Evolutionary conservation across 2,113 vertebrate genomes (phyloP), one percentile per base, ranked within the genome.

Genomic region (Chlamydotis undulata): DNA sequence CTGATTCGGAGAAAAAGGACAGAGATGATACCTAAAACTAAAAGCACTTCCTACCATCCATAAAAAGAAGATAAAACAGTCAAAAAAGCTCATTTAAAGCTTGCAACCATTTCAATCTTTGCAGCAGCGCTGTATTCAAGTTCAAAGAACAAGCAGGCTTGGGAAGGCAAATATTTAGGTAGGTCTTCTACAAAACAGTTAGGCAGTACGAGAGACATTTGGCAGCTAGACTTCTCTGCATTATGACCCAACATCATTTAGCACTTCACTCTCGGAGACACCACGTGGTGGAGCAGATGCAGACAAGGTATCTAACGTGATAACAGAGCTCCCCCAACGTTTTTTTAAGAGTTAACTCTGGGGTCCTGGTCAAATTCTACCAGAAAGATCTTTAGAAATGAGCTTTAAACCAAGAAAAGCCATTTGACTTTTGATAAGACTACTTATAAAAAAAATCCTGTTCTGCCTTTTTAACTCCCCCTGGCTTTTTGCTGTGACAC

Each of bases 281-380:
- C 28, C 55, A 57, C 5, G 37, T 3, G 7, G 29, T 28, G 49
- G 13, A 90, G 26, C 14, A 87, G 31, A 5, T 37, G 33, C 4
- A 6, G 52, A 19, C 35, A 79, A 61, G 56, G n/a, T 21, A 45
- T 6, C 26, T 26, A 3, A 43, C 3, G 2, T 10, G 12, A 0
- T 14, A 89, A 45, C 24, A 69, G 73, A 83, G 28, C 35, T 68
- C 41, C 26, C 33, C 33, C 18, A 52, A 6, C 31, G 70, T 35
- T 50, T 60, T 53, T 35, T 0, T 8, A 63, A 67, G 31, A 59
- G n/a, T 45, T 64, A 93, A 80, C 7, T 16, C 31, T 37, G 21
- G 76, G 39, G 8, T 52, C 18, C 19, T 79, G 67, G 12, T 37
- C 61, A 57, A 75, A 79, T 83, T 85, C 21, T 29, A 82, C 28